Conservation (phyloP, 2,797 vertebrate species). For the Muscicapa comitata region DNA sequence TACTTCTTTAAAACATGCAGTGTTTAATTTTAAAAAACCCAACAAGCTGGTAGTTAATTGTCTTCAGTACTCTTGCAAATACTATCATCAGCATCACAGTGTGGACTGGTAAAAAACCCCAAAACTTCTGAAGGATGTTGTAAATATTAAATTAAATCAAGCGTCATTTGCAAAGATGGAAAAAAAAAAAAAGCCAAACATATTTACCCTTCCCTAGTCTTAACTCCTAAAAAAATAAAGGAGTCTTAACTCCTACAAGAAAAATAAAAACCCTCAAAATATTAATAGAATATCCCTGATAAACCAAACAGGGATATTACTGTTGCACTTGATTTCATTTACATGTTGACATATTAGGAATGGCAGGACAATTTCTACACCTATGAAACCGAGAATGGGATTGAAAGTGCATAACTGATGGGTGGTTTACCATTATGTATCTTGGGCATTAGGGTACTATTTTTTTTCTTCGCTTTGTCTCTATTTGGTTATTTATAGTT, state of each 20-base stretch:
- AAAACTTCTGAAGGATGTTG: neutral
- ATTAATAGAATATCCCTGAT: neutral
- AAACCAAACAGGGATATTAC: neutral
- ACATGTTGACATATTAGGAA: neutral
- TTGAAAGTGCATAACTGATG: neutral
- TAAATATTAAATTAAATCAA: neutral
- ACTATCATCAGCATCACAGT: neutral
- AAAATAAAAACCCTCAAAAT: neutral
- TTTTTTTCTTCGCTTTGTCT: neutral
- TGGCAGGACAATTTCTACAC: neutral
- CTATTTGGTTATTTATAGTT: neutral
- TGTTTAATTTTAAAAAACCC: neutral
- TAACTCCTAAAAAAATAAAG: neutral
- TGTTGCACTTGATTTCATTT: neutral
- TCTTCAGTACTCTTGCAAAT: neutral
- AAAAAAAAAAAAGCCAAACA: neutral
- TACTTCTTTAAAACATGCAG: neutral
- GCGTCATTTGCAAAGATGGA: neutral
- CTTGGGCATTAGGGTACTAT: neutral
- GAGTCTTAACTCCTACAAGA: neutral
- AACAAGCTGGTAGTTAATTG: neutral
- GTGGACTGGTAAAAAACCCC: fast-evolving
- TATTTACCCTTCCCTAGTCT: neutral
- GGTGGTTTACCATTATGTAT: neutral
- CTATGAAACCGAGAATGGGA: neutral